A percentile compares a stretch with the other conserved stretches of the same genome.
Evolutionary conservation across 2,113 vertebrate species (phyloP).

Genomic region (Thymallus thymallus): DNA sequence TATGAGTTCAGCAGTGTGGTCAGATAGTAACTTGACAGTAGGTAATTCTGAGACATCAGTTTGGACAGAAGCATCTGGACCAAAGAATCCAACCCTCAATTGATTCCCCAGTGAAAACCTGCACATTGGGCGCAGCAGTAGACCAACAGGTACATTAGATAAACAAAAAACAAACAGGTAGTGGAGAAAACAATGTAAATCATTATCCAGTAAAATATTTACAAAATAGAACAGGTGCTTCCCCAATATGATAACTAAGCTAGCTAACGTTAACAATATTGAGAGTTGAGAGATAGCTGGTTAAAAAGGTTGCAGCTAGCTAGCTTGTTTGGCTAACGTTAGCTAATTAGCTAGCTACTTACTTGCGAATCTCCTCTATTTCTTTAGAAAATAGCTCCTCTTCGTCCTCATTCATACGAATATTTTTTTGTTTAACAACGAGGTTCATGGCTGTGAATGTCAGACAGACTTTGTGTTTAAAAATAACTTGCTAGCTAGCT

Average conservation of each 20-base stretch:
- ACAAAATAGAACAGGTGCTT: too few species aligned
- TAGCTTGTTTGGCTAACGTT: too few species aligned
- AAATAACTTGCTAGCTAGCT: neutral
- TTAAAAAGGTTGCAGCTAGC: too few species aligned
- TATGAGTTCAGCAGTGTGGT: constrained; percentile 20
- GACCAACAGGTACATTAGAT: too few species aligned
- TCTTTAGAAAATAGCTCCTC: constrained; percentile 28
- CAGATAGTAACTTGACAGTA: constrained; percentile 57
- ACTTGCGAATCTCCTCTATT: constrained; percentile 33
- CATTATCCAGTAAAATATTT: too few species aligned
- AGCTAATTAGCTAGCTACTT: neutral
- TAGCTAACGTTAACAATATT: too few species aligned
- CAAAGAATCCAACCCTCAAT: constrained; percentile 56
- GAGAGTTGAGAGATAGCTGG: too few species aligned
- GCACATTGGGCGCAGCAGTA: too few species aligned
- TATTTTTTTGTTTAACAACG: neutral
- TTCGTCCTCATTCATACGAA: constrained; percentile 14
- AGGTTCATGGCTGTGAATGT: neutral
- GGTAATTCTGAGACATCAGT: constrained; percentile 62
- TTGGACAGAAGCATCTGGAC: constrained; percentile 59
- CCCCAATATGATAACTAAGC: too few species aligned
- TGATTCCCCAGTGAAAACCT: constrained; percentile 58
- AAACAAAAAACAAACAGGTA: too few species aligned
- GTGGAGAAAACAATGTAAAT: too few species aligned
- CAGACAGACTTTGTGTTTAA: neutral